Conservation (phyloP, 2,113 vertebrate genomes). For the Pituophis catenifer region DNA sequence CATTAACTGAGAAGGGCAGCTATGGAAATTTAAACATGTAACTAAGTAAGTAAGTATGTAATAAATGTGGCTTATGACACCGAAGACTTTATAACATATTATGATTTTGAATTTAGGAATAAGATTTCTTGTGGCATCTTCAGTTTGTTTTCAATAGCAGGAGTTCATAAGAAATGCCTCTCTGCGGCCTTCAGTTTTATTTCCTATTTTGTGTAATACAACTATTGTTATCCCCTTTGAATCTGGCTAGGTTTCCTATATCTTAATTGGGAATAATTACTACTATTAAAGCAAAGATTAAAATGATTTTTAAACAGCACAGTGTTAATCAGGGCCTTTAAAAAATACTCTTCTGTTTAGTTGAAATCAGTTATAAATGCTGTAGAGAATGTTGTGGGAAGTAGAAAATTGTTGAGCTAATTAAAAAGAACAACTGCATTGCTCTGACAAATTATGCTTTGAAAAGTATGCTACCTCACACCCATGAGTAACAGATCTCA, state of each 20-base stretch:
- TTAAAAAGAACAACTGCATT: not conserved
- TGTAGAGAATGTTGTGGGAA: not conserved
- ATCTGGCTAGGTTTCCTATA: not conserved
- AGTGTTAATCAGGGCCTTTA: conserved; percentile 14
- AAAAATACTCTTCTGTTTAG: not conserved
- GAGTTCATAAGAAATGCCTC: not conserved
- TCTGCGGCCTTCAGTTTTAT: not conserved
- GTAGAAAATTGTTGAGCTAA: not conserved
- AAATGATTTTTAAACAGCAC: not conserved
- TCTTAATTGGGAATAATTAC: not conserved
- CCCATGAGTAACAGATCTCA: not conserved
- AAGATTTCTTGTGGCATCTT: not conserved
- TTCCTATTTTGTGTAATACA: not conserved
- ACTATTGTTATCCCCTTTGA: not conserved
- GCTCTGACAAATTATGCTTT: conserved; percentile 6
- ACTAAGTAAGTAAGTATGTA: not conserved
- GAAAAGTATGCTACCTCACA: not conserved
- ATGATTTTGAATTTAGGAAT: not conserved
- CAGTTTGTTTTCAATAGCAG: not conserved
- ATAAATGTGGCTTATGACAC: not conserved
- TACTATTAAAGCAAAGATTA: not conserved
- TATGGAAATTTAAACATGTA: not conserved
- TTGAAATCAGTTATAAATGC: not conserved
- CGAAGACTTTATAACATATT: not conserved
- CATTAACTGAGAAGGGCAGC: not conserved